Base-by-base conservation (phyloP, 2,888 invertebrate species). In the Orchesella flavescens region DNA sequence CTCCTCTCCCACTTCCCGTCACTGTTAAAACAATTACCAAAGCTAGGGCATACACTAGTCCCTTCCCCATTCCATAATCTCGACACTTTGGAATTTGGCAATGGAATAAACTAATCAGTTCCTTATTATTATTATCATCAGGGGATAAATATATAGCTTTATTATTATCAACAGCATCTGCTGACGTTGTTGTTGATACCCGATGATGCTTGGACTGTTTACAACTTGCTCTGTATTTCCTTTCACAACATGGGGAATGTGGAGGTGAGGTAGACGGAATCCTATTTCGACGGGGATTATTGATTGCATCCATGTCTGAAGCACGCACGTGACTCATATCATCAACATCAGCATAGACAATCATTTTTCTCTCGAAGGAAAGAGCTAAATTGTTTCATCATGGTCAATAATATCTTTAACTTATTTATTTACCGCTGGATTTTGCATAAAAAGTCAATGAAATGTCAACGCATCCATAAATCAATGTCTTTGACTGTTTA, bases 21-120 rank as follows among this genome's bases (percentile, higher is more conserved):
- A 69, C 49, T 7, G 49, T 57, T 57, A 81, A 68, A 17, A 81
- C 55, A 5, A 63, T 46, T 15, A 80, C 34, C 1, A 81, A 15
- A 10, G 63, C 74, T 21, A 73, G 19, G 34, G 34, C 34, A 13
- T 68, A 74, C 19, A 34, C 68, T 9, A 72, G 65, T 73, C 66
- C 72, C 53, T 73, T 73, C 73, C 55, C 61, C 17, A n/a, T 10
- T 19, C 66, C 63, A 23, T 21, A 23, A 3, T 49, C 43, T 1
- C 59, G 43, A 23, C 19, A 19, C 17, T 10, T 10, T 17, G 57
- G 57, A 19, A 57, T n/a, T 53, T 53, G 34, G 34, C 34, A 4
- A 34, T 7, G 3, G 7, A 34, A 34, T 34, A 34, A 34, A 34
- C 34, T 34, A 34, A 34, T 7, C 7, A 34, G 34, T 4, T 34